Conservation (phyloP, 2,113 vertebrate species). For the Vanacampus margaritifer region DNA sequence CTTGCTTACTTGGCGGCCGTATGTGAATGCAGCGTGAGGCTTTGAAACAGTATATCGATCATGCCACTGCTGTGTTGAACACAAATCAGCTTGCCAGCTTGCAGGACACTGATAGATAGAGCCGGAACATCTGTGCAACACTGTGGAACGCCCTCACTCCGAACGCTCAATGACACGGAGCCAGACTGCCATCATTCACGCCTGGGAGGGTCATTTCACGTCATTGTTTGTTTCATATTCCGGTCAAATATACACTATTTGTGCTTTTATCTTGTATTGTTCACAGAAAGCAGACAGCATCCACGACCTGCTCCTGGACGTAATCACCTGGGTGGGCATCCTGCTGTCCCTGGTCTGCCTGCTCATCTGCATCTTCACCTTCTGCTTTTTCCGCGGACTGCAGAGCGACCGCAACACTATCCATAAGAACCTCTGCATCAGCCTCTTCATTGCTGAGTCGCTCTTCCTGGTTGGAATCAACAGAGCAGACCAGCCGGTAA, state of each 20-base stretch:
- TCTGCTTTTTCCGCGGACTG: slow-evolving; percentile 98
- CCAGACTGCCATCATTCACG: slow-evolving; percentile 33
- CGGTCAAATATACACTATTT: neutral
- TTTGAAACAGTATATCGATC: slow-evolving; percentile 65
- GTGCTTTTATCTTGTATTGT: neutral
- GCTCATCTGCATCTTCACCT: slow-evolving; percentile 99
- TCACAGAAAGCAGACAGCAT: slow-evolving; percentile 87
- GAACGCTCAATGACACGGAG: slow-evolving; percentile 50
- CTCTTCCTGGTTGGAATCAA: slow-evolving; percentile 97
- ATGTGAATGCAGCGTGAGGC: slow-evolving; percentile 52
- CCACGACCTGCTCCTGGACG: slow-evolving; percentile 91
- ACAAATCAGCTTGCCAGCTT: slow-evolving; percentile 60
- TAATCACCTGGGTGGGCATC: slow-evolving; percentile 98
- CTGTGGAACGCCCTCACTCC: slow-evolving; percentile 44
- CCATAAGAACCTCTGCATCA: slow-evolving; percentile 98
- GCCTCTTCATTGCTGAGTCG: slow-evolving; percentile 94
- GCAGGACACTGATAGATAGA: slow-evolving; percentile 69
- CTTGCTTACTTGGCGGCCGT: slow-evolving; percentile 41
- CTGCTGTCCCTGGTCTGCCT: slow-evolving; percentile 94
- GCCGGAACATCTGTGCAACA: slow-evolving; percentile 57
- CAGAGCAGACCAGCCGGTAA: slow-evolving; percentile 93
- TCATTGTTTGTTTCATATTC: slow-evolving; percentile 7
- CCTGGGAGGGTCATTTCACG: slow-evolving; percentile 15
- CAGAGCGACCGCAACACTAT: slow-evolving; percentile 98
- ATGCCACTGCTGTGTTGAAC: slow-evolving; percentile 53